phyloP scores from a whole-genome alignment of 2,113 vertebrate genomes.

The Falcunculus frontatus region DNA sequence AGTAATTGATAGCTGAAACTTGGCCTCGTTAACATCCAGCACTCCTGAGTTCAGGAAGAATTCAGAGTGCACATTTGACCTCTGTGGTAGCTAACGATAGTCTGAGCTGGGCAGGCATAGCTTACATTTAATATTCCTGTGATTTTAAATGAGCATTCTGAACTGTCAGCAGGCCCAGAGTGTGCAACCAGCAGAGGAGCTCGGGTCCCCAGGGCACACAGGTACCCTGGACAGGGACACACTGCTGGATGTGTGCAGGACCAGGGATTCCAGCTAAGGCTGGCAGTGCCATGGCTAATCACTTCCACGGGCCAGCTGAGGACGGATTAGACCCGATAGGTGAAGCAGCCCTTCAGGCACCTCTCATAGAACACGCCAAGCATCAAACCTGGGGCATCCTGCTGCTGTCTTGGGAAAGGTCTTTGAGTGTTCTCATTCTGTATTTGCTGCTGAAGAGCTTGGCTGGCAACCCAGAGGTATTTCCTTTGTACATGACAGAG shows the following conservation, averaged over 20 bases:
- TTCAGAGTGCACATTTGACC: not conserved
- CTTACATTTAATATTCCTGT: not conserved
- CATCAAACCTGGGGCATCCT: not conserved
- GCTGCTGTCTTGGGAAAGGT: not conserved
- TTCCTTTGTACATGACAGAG: not conserved
- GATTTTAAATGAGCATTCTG: not conserved
- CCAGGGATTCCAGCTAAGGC: not conserved
- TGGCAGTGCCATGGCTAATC: not conserved
- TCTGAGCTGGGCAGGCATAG: not conserved
- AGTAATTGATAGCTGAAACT: not conserved
- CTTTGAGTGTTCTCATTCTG: not conserved
- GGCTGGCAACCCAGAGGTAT: not conserved
- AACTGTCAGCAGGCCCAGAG: not conserved
- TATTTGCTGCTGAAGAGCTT: not conserved
- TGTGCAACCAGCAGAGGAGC: not conserved
- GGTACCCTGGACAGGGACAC: not conserved
- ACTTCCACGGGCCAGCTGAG: not conserved
- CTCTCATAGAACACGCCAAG: not conserved
- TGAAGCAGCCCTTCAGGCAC: not conserved
- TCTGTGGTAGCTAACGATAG: not conserved
- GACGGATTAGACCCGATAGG: not conserved
- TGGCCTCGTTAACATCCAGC: not conserved
- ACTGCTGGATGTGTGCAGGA: not conserved
- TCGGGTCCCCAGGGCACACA: not conserved
- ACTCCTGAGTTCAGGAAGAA: not conserved